phyloP scores from a whole-genome alignment of 2,888 invertebrate genomes.

The Agonopterix heracliana region DNA sequence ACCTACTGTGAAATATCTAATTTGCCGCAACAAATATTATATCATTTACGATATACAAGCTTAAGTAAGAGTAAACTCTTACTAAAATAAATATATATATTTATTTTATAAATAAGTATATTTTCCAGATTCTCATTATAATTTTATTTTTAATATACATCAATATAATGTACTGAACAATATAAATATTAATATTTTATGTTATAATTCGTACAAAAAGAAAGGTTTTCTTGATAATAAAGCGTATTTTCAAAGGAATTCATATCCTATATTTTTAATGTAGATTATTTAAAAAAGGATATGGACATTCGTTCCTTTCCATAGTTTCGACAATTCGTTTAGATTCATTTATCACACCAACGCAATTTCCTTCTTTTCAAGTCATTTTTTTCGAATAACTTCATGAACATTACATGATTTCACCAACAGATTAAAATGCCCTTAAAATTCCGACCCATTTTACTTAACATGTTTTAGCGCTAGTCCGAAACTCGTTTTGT shows the following conservation, averaged over 20 bases:
- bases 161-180: not conserved
- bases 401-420: no score
- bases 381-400: not conserved
- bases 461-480: no score
- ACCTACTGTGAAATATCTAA: not conserved
- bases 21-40: slow-evolving; percentile 7
- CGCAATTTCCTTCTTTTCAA: not conserved
- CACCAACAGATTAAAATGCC: no score
- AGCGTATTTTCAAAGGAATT: slow-evolving; percentile 46
- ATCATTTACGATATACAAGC: slow-evolving; percentile 5
- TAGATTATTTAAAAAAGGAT: slow-evolving; percentile 27
- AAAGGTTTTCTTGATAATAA: slow-evolving; percentile 32
- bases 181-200: not conserved
- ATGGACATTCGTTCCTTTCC: slow-evolving; percentile 38
- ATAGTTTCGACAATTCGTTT: slow-evolving; percentile 3
- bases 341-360: not conserved
- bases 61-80: slow-evolving; percentile 8
- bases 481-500: no score
- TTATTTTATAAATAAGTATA: slow-evolving; percentile 16
- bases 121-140: slow-evolving; percentile 15
- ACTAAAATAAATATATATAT: slow-evolving; percentile 14
- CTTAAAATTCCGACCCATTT: no score
- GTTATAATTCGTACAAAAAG: slow-evolving; percentile 36
- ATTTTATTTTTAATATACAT: slow-evolving; percentile 5
- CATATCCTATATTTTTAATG: slow-evolving; percentile 17